Evolutionary conservation across 2,888 invertebrate genomes (phyloP).

Genomic region (Ichneumoninae sp.): DNA sequence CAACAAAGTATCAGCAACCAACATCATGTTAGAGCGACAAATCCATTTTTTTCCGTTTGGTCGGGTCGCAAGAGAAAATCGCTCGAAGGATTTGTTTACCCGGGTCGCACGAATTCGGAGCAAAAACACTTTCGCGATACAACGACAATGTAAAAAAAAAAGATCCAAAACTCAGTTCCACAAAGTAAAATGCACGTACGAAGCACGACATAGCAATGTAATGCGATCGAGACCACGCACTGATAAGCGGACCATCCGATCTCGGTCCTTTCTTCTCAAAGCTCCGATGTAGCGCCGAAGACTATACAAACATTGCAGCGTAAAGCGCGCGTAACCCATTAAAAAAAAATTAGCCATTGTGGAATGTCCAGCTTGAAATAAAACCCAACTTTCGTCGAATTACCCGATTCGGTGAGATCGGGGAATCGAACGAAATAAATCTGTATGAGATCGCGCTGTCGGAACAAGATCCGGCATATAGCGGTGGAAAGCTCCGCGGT

Average conservation of each 20-base stretch:
- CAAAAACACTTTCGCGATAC: no score
- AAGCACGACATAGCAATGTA: neutral
- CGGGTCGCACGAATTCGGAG: no score
- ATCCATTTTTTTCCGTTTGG: no score
- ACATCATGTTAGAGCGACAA: no score
- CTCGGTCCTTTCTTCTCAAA: neutral
- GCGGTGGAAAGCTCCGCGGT: neutral
- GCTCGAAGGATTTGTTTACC: no score
- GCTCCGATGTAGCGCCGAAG: no score
- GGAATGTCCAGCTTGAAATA: neutral
- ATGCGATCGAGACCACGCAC: neutral
- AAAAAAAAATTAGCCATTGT: neutral
- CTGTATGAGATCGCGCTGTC: constrained; percentile 9
- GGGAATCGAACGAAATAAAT: constrained; percentile 38
- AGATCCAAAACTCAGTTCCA: neutral
- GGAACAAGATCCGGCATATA: constrained; percentile 12
- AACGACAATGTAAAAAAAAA: neutral
- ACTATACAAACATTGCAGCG: no score
- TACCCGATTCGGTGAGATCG: constrained; percentile 5
- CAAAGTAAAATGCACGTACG: no score
- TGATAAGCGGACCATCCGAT: neutral
- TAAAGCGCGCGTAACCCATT: no score
- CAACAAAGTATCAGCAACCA: no score
- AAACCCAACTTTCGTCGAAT: neutral
- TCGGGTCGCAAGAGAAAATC: no score